Percentiles rank a stretch among this genome's conserved stretches.
Conservation (phyloP, 2,888 invertebrate species). For the Trissoscelio sp. region DNA sequence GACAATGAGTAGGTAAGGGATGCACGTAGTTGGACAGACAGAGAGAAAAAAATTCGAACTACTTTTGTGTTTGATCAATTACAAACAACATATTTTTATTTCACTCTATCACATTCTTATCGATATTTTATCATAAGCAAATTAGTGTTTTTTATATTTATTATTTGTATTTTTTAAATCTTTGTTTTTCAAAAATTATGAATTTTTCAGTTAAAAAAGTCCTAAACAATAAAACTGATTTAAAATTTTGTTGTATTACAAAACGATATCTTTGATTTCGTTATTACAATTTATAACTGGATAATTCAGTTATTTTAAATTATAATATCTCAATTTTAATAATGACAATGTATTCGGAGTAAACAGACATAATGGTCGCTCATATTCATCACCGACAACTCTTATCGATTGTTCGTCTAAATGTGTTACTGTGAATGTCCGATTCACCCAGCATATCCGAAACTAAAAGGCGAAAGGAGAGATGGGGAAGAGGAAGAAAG, state of each 20-base stretch:
- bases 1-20: slow-evolving; percentile 75
- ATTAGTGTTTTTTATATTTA: too few relatives aligned
- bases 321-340: not conserved
- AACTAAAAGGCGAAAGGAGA: slow-evolving; percentile 68
- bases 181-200: too few relatives aligned
- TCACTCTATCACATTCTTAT: not conserved
- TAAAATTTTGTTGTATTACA: too few relatives aligned
- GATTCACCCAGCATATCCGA: slow-evolving; percentile 79
- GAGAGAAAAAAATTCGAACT: slow-evolving; percentile 78
- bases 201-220: too few relatives aligned
- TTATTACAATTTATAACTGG: too few relatives aligned
- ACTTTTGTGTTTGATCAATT: slow-evolving; percentile 73
- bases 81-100: slow-evolving; percentile 29
- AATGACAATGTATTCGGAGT: too few relatives aligned
- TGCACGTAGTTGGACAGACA: slow-evolving; percentile 76
- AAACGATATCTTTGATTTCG: too few relatives aligned
- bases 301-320: too few relatives aligned
- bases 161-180: too few relatives aligned
- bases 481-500: slow-evolving; percentile 61
- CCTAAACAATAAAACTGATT: too few relatives aligned
- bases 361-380: slow-evolving; percentile 71
- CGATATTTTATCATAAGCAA: too few relatives aligned
- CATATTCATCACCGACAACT: slow-evolving; percentile 78
- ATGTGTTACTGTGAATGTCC: slow-evolving; percentile 82
- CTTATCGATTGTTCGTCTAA: slow-evolving; percentile 82